Percentiles rank a stretch among this genome's conserved stretches.
phyloP scores from a whole-genome alignment of 1,140 invertebrate species.

The Anoplolepis gracilipes region DNA sequence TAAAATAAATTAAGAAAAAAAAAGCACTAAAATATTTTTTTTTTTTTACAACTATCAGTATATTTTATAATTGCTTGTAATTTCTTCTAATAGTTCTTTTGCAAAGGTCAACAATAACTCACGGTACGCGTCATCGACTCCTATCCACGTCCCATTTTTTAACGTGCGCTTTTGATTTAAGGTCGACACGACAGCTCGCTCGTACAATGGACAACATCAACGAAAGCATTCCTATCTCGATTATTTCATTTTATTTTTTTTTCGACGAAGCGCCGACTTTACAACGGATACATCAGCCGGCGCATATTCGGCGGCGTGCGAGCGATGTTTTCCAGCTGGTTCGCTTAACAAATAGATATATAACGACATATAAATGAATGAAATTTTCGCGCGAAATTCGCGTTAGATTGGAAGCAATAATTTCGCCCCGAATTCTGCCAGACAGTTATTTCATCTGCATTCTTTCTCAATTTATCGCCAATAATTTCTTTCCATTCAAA shows the following conservation, averaged over 20 bases:
- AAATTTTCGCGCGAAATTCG: conserved; percentile 48
- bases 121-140: conserved; percentile 28
- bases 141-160: conserved; percentile 53
- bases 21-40: background rate
- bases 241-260: conserved; percentile 8
- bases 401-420: conserved; percentile 48
- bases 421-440: background rate
- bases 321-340: conserved; percentile 16
- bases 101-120: conserved; percentile 29
- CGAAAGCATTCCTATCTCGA: conserved; percentile 48
- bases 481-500: conserved; percentile 48
- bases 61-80: background rate
- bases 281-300: background rate
- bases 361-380: conserved; percentile 47
- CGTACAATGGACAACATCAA: conserved; percentile 41
- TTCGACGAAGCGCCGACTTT: conserved; percentile 14
- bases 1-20: background rate
- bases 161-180: conserved; percentile 55
- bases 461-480: conserved; percentile 52
- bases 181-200: conserved; percentile 44
- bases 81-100: background rate
- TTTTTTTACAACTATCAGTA: background rate
- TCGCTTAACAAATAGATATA: conserved; percentile 35
- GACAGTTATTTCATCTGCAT: conserved; percentile 52
- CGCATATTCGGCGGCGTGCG: conserved; percentile 11